A percentile compares a stretch with the other conserved stretches of the same genome.
These are phyloP conservation scores for Andrena marginata DNA, from an alignment of 2,888 invertebrate genomes.

Conservation along the genomic window DNA sequence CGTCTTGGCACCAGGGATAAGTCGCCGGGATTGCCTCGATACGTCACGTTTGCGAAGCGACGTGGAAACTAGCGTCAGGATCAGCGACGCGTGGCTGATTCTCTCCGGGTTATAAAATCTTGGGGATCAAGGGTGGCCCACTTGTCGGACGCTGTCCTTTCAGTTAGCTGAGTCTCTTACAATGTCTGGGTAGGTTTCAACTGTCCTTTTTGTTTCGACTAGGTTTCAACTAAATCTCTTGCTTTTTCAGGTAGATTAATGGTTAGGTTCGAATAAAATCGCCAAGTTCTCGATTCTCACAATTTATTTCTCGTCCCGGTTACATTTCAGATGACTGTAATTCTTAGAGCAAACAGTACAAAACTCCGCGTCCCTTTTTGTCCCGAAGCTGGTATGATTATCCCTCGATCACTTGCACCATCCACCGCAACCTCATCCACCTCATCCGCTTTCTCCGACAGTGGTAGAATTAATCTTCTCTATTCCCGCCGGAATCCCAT, in stretches of 20 bases:
- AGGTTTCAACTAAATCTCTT: background rate
- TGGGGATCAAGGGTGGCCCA: background rate
- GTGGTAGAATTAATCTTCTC: background rate
- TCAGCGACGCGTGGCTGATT: background rate
- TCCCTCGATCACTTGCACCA: background rate
- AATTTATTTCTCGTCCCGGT: too few species aligned
- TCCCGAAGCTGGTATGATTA: background rate
- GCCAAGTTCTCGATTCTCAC: background rate
- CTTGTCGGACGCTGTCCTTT: background rate
- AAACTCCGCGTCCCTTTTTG: background rate
- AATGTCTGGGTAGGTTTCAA: background rate
- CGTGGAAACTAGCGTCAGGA: constrained; percentile 42
- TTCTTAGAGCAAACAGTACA: too few species aligned
- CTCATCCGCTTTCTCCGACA: constrained; percentile 12
- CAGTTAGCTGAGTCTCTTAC: background rate
- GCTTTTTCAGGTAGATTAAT: too few species aligned
- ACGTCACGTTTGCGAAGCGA: constrained; percentile 51
- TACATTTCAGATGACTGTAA: too few species aligned
- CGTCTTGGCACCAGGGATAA: constrained; percentile 29
- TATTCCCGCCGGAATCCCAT: background rate
- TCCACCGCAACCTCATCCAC: background rate
- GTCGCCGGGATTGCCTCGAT: constrained; percentile 37
- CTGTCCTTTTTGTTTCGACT: too few species aligned
- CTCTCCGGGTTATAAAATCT: constrained; percentile 7
- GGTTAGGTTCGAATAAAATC: background rate